Conservation (phyloP, 2,888 invertebrate genomes). For the Agrotis exclamationis region DNA sequence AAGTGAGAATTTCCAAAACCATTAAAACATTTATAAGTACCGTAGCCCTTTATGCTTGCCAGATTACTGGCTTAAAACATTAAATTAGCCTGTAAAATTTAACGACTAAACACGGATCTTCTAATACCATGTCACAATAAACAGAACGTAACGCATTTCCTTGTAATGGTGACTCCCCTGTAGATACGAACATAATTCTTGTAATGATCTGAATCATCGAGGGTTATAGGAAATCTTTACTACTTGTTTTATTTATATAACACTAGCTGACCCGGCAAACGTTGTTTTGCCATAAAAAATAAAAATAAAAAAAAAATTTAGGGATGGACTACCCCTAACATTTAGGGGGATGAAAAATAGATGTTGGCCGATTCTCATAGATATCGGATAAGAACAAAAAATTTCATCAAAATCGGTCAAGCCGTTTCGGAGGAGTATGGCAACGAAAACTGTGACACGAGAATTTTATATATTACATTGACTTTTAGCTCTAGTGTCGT, state of each 20-base stretch:
- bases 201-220: slow-evolving; percentile 41
- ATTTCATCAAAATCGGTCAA: too few relatives aligned
- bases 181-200: slow-evolving; percentile 36
- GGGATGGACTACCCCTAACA: too few relatives aligned
- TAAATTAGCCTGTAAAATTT: slow-evolving; percentile 18
- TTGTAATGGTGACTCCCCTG: slow-evolving; percentile 31
- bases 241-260: slow-evolving; percentile 16
- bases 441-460: too few relatives aligned
- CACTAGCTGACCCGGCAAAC: too few relatives aligned
- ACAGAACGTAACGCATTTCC: slow-evolving; percentile 24
- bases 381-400: too few relatives aligned
- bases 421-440: too few relatives aligned
- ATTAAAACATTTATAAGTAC: background rate
- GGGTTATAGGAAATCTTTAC: slow-evolving; percentile 22
- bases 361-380: too few relatives aligned
- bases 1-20: background rate
- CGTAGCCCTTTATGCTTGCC: background rate
- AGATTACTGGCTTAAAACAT: slow-evolving; percentile 2
- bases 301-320: too few relatives aligned
- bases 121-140: slow-evolving; percentile 19
- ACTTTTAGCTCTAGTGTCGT: background rate
- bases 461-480: slow-evolving; percentile 9
- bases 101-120: background rate
- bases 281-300: too few relatives aligned
- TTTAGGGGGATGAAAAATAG: too few relatives aligned